These are phyloP conservation scores for Pocillopora damicornis DNA, from an alignment of 64 coral and sea anemone species.

Conservation along the genomic window DNA sequence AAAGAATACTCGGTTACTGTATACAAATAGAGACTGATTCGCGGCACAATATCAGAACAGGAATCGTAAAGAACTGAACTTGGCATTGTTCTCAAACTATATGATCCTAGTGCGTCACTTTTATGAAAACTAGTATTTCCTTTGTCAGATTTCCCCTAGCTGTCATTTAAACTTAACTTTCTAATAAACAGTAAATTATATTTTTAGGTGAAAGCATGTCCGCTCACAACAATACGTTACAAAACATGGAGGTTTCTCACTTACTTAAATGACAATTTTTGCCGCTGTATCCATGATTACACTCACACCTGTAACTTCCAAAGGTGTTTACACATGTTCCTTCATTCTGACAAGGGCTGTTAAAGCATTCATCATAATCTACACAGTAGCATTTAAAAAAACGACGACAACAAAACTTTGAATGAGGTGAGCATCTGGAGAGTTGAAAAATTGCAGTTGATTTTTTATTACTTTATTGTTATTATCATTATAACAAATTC, in stretches of 20 bases:
- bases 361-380: constrained; percentile 46
- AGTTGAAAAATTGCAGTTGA: not conserved
- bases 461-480: not conserved
- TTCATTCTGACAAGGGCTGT: constrained; percentile 40
- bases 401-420: not conserved
- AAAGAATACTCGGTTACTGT: too few relatives aligned
- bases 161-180: too few relatives aligned
- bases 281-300: constrained; percentile 38
- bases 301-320: constrained; percentile 27
- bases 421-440: not conserved
- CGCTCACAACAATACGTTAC: too few relatives aligned
- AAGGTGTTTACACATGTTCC: constrained; percentile 24
- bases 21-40: too few relatives aligned
- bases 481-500: not conserved
- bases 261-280: constrained; percentile 41
- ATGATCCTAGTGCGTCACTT: too few relatives aligned
- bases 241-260: not conserved
- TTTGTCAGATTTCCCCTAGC: too few relatives aligned
- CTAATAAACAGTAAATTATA: too few relatives aligned
- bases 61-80: too few relatives aligned
- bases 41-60: too few relatives aligned
- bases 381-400: not conserved
- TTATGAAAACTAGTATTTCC: too few relatives aligned
- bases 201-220: too few relatives aligned
- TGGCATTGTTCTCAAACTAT: too few relatives aligned